These are phyloP conservation scores for Conus betulinus DNA, from an alignment of 1,140 invertebrate species.

Conservation along the genomic window DNA sequence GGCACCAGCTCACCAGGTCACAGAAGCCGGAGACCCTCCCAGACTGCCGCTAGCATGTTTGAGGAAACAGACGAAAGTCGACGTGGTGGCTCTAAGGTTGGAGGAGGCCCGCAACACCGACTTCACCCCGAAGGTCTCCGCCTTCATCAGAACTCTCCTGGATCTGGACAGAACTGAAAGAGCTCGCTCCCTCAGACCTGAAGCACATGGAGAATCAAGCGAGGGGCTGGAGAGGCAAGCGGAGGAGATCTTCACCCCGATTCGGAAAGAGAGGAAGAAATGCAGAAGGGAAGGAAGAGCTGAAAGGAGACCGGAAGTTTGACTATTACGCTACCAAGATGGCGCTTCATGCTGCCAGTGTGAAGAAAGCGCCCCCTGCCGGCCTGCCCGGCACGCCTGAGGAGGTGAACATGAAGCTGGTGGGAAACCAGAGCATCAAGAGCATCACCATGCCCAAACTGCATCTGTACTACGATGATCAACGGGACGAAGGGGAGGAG, in stretches of 20 bases:
- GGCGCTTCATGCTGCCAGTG: conserved; percentile 29
- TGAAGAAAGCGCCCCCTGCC: conserved; percentile 5
- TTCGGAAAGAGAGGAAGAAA: background rate
- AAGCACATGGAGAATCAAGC: background rate
- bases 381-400: conserved; percentile 50
- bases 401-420: conserved; percentile 45
- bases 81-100: conserved; percentile 43
- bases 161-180: conserved; percentile 9
- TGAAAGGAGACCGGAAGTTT: conserved; percentile 29
- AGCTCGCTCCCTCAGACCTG: background rate
- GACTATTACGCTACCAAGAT: conserved; percentile 55
- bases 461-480: conserved; percentile 32
- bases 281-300: background rate
- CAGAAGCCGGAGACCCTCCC: background rate
- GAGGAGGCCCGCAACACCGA: conserved; percentile 42
- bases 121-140: conserved; percentile 35
- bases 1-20: background rate
- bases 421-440: conserved; percentile 46
- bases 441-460: conserved; percentile 51
- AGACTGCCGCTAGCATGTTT: conserved; percentile 40
- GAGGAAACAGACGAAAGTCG: conserved; percentile 47
- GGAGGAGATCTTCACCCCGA: background rate
- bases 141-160: conserved; percentile 21
- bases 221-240: background rate
- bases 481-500: background rate